Conservation (phyloP, 2,888 invertebrate species). For the Xestoiulus laeticollis region DNA sequence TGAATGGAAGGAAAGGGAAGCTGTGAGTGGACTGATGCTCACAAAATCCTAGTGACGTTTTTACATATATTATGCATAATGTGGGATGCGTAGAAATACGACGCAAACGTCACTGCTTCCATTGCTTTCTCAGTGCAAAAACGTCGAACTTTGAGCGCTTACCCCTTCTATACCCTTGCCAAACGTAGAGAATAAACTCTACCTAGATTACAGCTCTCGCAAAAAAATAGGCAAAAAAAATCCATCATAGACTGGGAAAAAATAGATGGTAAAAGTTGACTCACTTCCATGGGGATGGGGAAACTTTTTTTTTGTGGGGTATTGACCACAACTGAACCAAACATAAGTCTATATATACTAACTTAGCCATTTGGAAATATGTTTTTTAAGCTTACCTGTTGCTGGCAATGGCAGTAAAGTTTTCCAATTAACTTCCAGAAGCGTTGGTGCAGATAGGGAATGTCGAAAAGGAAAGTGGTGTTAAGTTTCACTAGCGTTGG, state of each 20-base stretch:
- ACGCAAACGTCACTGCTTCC: background rate
- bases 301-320: background rate
- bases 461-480: background rate
- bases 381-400: constrained; percentile 4
- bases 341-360: background rate
- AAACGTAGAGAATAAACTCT: background rate
- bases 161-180: constrained; percentile 10
- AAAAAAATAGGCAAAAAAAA: background rate
- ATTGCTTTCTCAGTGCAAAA: background rate
- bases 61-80: constrained; percentile 37
- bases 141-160: background rate
- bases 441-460: background rate
- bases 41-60: constrained; percentile 3
- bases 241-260: background rate
- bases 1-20: background rate
- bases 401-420: background rate
- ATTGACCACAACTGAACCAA: background rate
- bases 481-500: background rate
- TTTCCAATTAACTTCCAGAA: background rate
- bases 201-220: background rate
- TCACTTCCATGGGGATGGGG: background rate
- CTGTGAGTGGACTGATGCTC: constrained; percentile 23
- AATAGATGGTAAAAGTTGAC: background rate
- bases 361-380: background rate
- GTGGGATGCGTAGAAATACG: constrained; percentile 14